Evolutionary conservation across 2,888 invertebrate genomes (phyloP).

Genomic region (Deilephila porcellus): DNA sequence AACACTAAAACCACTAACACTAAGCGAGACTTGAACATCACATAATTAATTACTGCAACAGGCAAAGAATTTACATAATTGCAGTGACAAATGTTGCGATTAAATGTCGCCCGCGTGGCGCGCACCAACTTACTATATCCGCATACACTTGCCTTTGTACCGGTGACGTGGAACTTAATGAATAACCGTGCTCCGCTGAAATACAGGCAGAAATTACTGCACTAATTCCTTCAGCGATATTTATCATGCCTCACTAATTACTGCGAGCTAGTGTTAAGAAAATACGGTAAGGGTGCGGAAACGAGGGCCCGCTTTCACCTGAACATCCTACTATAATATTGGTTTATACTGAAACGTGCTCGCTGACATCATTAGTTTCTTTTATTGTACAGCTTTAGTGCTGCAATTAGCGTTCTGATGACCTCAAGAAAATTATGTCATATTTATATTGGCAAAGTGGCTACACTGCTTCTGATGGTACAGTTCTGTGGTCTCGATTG

Average conservation of each 20-base stretch:
- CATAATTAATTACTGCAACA: too few species aligned
- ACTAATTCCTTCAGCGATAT: slow-evolving; percentile 58
- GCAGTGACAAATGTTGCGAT: neutral
- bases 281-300: slow-evolving; percentile 29
- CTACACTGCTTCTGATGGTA: too few species aligned
- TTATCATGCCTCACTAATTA: slow-evolving; percentile 61
- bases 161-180: slow-evolving; percentile 54
- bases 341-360: slow-evolving; percentile 10
- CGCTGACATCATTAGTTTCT: neutral
- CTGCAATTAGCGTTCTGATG: neutral
- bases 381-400: neutral
- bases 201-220: slow-evolving; percentile 58
- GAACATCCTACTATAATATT: neutral
- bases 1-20: too few species aligned
- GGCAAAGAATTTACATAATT: neutral
- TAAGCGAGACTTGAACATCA: too few species aligned
- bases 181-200: slow-evolving; percentile 50
- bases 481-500: too few species aligned
- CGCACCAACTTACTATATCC: slow-evolving; percentile 16
- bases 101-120: slow-evolving; percentile 9
- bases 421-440: neutral
- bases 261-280: slow-evolving; percentile 32
- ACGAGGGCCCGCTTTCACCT: slow-evolving; percentile 36
- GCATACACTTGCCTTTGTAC: slow-evolving; percentile 34
- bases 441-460: too few species aligned